A percentile compares a stretch with the other conserved stretches of the same genome.
Evolutionary conservation across 2,888 invertebrate genomes (phyloP).

Genomic region (Heliconius charithonia): DNA sequence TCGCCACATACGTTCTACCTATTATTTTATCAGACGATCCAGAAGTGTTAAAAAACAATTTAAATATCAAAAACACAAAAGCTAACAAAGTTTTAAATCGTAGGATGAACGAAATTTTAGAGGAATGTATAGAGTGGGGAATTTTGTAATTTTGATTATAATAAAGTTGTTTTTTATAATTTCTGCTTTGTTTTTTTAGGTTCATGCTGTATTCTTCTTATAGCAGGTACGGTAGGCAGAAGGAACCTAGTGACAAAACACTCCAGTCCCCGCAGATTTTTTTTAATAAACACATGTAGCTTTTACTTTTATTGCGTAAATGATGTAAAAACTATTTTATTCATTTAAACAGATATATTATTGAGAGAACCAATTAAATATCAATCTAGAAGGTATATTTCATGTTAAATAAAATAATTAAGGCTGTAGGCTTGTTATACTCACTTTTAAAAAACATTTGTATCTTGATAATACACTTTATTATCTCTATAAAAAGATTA

Average conservation of each 20-base stretch:
- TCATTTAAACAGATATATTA: not conserved
- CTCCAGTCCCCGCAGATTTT: too few species aligned
- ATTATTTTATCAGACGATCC: conserved; percentile 47
- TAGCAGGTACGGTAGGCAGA: not conserved
- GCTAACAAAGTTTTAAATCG: conserved; percentile 45
- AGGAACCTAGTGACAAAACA: not conserved
- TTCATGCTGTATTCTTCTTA: not conserved
- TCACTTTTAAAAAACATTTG: not conserved
- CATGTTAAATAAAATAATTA: not conserved
- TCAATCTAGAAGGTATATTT: conserved; percentile 4
- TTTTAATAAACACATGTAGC: not conserved
- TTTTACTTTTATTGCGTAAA: not conserved
- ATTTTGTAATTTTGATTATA: conserved; percentile 46
- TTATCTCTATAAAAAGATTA: not conserved
- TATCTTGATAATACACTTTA: not conserved
- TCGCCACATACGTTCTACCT: conserved; percentile 42
- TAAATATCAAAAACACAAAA: conserved; percentile 38
- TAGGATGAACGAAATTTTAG: conserved; percentile 50
- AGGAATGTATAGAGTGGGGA: conserved; percentile 55
- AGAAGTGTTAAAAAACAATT: conserved; percentile 44
- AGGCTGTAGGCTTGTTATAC: not conserved
- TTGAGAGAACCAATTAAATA: not conserved
- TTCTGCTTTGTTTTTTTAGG: not conserved
- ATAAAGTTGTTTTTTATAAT: not conserved
- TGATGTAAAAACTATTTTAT: not conserved